A percentile compares a stretch with the other conserved stretches of the same genome.
These are phyloP conservation scores for Saccopteryx bilineata DNA, from an alignment of 2,113 vertebrate genomes.

Conservation along the genomic window DNA sequence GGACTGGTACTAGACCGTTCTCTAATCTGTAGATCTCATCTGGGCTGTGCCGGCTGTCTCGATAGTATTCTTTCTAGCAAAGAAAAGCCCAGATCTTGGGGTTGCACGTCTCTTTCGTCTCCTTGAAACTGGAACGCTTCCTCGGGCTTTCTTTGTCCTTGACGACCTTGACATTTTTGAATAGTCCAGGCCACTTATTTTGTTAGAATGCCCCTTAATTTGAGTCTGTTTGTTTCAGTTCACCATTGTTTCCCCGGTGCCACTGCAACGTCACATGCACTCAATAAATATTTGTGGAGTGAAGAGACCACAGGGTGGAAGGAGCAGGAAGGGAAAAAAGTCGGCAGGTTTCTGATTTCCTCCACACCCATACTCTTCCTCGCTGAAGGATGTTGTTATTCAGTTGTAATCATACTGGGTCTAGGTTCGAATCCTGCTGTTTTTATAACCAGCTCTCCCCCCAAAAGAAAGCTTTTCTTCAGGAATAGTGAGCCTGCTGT, in stretches of 20 bases:
- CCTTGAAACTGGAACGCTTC: neutral
- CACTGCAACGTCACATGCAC: neutral
- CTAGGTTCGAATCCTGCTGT: slow-evolving; percentile 12
- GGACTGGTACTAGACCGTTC: neutral
- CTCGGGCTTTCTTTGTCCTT: neutral
- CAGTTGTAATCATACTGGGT: neutral
- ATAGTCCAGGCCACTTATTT: neutral
- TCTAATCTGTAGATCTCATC: neutral
- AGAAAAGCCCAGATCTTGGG: neutral
- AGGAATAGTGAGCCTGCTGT: neutral
- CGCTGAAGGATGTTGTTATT: neutral
- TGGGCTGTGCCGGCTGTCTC: neutral
- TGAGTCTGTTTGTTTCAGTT: slow-evolving; percentile 24
- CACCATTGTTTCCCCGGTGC: neutral
- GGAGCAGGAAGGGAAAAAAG: neutral
- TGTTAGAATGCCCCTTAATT: neutral
- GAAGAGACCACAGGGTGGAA: neutral
- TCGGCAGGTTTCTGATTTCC: neutral
- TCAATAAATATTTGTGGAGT: neutral
- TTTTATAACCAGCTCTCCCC: neutral
- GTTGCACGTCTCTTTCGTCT: neutral
- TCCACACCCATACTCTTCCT: neutral
- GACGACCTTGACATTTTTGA: neutral
- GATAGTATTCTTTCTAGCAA: neutral
- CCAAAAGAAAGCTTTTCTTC: neutral